Evolutionary conservation across 2,797 vertebrate species (phyloP), one percentile per base, ranked within the genome.

Genomic region (Melanotaenia nigrans): DNA sequence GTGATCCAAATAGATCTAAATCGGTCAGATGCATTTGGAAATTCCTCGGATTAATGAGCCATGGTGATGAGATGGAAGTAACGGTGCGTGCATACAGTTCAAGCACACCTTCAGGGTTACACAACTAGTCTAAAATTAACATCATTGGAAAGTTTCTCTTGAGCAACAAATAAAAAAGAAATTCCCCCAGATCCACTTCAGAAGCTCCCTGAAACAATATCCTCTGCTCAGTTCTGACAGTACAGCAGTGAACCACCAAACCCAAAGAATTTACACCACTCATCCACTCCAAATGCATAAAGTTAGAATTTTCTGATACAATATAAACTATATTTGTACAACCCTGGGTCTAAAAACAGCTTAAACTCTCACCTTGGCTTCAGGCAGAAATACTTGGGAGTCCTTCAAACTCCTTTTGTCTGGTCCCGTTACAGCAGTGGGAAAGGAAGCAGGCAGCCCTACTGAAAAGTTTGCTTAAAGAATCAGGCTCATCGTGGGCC

Each of bases 391-490:
- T 80, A 64, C 63, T 36, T 73, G 67, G 65, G 85, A 87, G 76
- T 85, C 82, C 80, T 69, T 78, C 71, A 85, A 78, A 78, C 84
- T 86, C 89, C 88, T 88, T 81, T 77, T 67, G 90, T 90, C 81
- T 85, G 70, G 68, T 20, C 82, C 85, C 69, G 65, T 86, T 81
- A 87, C 84, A 85, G 89, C 81, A 85, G 85, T 85, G 82, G 72
- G 82, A 85, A 89, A 87, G 85, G 85, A 92, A 82, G 80, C 89
- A 87, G 88, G 79, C 89, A 89, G 87, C 83, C 85, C 89, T 47
- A 79, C 84, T 87, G 89, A 83, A 93, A 94, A 95, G 91, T 95
- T 94, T 94, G 93, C 93, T 93, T 87, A 85, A 91, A 91, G 90
- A 90, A 90, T 91, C 89, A 88, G 88, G 62, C 84, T 85, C 73